Conservation (phyloP, 1,140 invertebrate species). For the Pectinophora gossypiella region DNA sequence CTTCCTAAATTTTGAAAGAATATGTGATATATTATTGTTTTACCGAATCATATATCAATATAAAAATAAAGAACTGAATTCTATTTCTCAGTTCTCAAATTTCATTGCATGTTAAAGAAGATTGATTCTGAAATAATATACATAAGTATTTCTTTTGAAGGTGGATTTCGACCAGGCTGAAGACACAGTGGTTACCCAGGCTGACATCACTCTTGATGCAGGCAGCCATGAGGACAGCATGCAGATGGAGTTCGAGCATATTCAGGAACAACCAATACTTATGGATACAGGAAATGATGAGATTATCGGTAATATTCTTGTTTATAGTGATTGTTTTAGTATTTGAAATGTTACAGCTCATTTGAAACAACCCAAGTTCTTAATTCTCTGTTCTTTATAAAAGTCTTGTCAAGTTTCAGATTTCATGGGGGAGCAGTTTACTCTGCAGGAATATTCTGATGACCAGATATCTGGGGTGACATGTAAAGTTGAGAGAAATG, state of each 20-base stretch:
- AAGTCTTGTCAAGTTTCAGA: slow-evolving; percentile 39
- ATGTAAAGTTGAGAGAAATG: too few relatives aligned
- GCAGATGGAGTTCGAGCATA: slow-evolving; percentile 55
- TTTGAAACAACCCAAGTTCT: too few relatives aligned
- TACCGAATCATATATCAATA: too few relatives aligned
- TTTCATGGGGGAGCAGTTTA: slow-evolving; percentile 55
- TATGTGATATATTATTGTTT: too few relatives aligned
- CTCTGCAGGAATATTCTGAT: slow-evolving; percentile 50
- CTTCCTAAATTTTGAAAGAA: too few relatives aligned
- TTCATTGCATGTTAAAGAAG: too few relatives aligned
- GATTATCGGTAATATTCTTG: slow-evolving; percentile 49
- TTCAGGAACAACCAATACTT: slow-evolving; percentile 45
- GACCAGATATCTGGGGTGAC: too few relatives aligned
- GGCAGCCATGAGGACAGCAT: slow-evolving; percentile 37
- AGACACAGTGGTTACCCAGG: slow-evolving; percentile 40
- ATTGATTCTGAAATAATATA: too few relatives aligned
- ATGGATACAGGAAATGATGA: slow-evolving; percentile 61
- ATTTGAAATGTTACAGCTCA: too few relatives aligned
- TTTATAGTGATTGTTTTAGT: too few relatives aligned
- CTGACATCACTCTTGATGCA: slow-evolving; percentile 36
- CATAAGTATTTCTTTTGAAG: slow-evolving; percentile 26
- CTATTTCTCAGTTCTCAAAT: too few relatives aligned
- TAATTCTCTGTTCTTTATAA: not conserved
- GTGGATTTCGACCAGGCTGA: slow-evolving; percentile 52
- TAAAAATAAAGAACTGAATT: too few relatives aligned